Evolutionary conservation across 2,797 vertebrate species (phyloP), one percentile per base, ranked within the genome.

Genomic region (Tangara arthus): DNA sequence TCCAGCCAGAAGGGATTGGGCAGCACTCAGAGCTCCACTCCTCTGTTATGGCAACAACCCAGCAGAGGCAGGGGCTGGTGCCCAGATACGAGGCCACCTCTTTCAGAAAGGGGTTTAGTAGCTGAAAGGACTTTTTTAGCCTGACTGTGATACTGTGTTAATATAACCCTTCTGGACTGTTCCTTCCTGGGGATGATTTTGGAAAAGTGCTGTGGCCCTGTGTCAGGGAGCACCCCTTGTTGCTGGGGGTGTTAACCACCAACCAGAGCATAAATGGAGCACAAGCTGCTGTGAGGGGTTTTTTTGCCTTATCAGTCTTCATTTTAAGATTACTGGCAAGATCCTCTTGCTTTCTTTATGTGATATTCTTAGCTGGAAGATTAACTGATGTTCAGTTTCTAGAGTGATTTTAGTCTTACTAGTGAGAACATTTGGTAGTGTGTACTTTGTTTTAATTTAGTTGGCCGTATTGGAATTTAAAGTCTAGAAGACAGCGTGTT

Each of bases 1-100:
- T 96, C 92, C 44, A 87, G 93, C 89, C 94, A 90, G 94, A 96
- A 97, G 94, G 94, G 93, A 73, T 95, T 96, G 91, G 87, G 92
- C 94, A 87, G 97, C 42, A 10, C 97, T 91, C 89, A 87, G 75
- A 83, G 94, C 96, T 89, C 46, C 52, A 60, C 88, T 95, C 86
- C 59, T 95, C 95, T 96, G 93, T 93, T 94, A 28, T 35, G 86
- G 89, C 95, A 97, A 77, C 95, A 93, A 13, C 80, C 66, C 92
- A 86, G 47, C 93, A 84, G 65, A 49, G 72, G 35, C 72, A 88
- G 77, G 53, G 37, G 18, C 85, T 89, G 88, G 87, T 94, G 46
- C 66, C 91, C 89, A 39, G 72, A 60, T 84, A 56, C 8, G 5
- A 53, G 8, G 26, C 65, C 85, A 7, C 16, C 55, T 65, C 92